Conservation (phyloP, 2,797 vertebrate species). For the Acipenser oxyrinchus region DNA sequence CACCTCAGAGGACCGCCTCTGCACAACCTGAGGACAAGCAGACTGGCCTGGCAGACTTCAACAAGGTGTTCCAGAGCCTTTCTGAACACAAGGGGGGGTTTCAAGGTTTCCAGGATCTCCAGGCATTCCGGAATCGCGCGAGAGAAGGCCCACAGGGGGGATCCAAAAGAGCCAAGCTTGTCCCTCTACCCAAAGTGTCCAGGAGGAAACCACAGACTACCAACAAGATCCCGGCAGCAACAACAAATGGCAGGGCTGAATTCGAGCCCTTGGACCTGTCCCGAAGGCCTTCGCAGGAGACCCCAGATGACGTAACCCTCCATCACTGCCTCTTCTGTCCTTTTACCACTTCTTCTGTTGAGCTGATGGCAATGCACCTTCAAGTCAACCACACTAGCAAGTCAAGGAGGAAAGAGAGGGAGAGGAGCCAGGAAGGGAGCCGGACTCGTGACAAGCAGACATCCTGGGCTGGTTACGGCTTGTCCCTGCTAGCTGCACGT, state of each 20-base stretch:
- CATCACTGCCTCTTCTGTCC: constrained; percentile 85
- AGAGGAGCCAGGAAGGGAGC: constrained; percentile 33
- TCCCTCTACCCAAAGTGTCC: constrained; percentile 56
- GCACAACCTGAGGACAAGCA: neutral
- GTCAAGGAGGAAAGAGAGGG: constrained; percentile 63
- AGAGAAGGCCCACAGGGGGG: constrained; percentile 48
- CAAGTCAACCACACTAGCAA: constrained; percentile 89
- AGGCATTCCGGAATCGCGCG: constrained; percentile 39
- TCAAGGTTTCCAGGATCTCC: constrained; percentile 28
- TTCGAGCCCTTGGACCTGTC: constrained; percentile 84
- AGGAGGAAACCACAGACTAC: constrained; percentile 73
- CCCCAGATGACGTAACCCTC: constrained; percentile 52
- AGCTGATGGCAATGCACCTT: constrained; percentile 87
- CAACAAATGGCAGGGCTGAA: constrained; percentile 50
- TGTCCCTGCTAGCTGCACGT: neutral
- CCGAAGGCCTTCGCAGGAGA: constrained; percentile 50
- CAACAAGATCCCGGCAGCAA: constrained; percentile 54
- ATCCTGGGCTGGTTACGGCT: neutral
- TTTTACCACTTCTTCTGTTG: constrained; percentile 79
- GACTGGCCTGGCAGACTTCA: constrained; percentile 10
- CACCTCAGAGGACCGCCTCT: neutral
- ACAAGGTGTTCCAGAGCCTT: constrained; percentile 16
- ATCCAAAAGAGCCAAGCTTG: constrained; percentile 35
- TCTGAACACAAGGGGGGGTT: constrained; percentile 9
- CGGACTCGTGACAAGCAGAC: constrained; percentile 23